These are phyloP conservation scores for Cryptotis parvus DNA, from an alignment of 2,113 vertebrate genomes.

Conservation along the genomic window DNA sequence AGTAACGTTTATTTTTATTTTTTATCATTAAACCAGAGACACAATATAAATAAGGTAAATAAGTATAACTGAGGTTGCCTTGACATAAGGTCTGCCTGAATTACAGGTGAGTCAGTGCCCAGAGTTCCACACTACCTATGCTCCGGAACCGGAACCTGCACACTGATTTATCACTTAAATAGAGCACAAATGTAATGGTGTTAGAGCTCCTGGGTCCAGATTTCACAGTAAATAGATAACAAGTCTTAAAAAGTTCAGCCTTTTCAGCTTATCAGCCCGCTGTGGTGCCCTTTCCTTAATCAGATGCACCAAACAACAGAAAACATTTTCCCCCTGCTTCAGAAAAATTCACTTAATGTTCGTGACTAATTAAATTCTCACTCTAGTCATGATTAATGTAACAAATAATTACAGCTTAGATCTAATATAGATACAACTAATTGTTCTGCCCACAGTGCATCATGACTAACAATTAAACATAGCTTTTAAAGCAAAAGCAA, in stretches of 20 bases:
- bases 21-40: neutral
- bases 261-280: neutral
- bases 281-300: neutral
- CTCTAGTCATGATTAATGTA: conserved; percentile 89
- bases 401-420: conserved; percentile 91
- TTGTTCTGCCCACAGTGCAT: conserved; percentile 88
- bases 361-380: conserved; percentile 89
- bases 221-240: neutral
- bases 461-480: conserved; percentile 87
- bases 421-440: conserved; percentile 90
- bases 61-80: neutral
- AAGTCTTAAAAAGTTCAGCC: neutral
- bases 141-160: neutral
- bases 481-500: conserved; percentile 81
- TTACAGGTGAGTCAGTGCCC: neutral
- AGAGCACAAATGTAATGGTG: neutral
- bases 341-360: conserved; percentile 79
- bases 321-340: conserved; percentile 3
- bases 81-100: neutral
- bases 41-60: neutral
- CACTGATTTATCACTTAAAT: neutral
- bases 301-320: conserved; percentile 60
- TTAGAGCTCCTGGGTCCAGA: neutral
- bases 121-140: neutral
- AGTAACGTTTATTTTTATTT: neutral